Conservation (phyloP, 2,888 invertebrate genomes). For the Argyresthia goedartella region DNA sequence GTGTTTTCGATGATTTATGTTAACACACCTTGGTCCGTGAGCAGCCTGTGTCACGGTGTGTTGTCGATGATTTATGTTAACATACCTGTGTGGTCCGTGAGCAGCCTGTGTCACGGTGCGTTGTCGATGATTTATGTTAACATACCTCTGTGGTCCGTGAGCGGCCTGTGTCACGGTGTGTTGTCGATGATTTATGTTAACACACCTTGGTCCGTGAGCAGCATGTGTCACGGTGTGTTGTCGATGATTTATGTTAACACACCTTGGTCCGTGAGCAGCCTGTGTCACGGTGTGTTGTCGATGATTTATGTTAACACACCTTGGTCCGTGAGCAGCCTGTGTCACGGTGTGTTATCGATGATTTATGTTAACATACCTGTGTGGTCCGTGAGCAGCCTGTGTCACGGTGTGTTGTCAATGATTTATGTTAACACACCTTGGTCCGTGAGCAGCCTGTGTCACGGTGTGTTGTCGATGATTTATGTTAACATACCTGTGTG, state of each 20-base stretch:
- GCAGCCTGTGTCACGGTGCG: slow-evolving; percentile 85
- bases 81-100: too few species aligned
- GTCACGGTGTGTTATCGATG: slow-evolving; percentile 84
- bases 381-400: too few species aligned
- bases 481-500: too few species aligned
- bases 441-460: slow-evolving; percentile 87
- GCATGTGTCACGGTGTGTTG: slow-evolving; percentile 85
- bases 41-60: slow-evolving; percentile 85
- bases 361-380: too few species aligned
- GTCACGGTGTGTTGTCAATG: slow-evolving; percentile 84
- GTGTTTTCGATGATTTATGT: slow-evolving; percentile 82
- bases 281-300: slow-evolving; percentile 85
- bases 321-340: too few species aligned
- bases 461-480: slow-evolving; percentile 82
- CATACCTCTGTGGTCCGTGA: too few species aligned
- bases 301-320: too few species aligned
- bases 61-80: slow-evolving; percentile 82
- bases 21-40: too few species aligned
- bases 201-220: too few species aligned
- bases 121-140: slow-evolving; percentile 82
- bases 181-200: slow-evolving; percentile 82
- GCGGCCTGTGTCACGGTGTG: slow-evolving; percentile 85
- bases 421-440: too few species aligned
- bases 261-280: too few species aligned
- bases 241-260: slow-evolving; percentile 83